Base-by-base conservation (phyloP, 1,140 invertebrate species). In the Drosophila arawakana region DNA sequence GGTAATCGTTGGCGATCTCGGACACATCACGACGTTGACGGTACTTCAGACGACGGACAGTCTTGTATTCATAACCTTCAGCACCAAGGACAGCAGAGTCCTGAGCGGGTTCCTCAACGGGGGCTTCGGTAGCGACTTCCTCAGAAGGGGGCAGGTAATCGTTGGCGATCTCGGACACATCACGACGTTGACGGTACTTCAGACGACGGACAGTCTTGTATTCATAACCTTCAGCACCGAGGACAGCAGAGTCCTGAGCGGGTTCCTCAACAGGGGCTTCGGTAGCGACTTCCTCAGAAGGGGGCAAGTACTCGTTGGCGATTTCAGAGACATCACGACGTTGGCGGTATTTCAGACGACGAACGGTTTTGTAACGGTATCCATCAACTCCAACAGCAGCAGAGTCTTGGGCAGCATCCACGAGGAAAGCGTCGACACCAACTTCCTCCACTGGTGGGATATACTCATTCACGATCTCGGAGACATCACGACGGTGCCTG, bases 401-500 rank as follows among this genome's bases (percentile, higher is more conserved):
- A 10, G 84, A 69, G 65, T 88, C 83, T 73, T 82, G 83, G 57
- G 67, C 73, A 15, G 67, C 21, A 7, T 81, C 58, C 58, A 18
- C 68, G n/a, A 71, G 37, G 2, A 59, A 44, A n/a, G 46, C 69
- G 25, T 74, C 73, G 44, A 61, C 43, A 7, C 18, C 72, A 80
- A 76, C 77, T 79, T 74, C 84, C 52, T 85, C 82, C 30, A 52
- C 35, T 11, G 89, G 88, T 41, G 89, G 83, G 47, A 91, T 60
- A 57, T 91, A 91, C 62, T 89, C 89, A 70, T 72, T 78, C 39
- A 68, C 78, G 69, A 86, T 69, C 47, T 90, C 86, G 21, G 81
- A 78, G 60, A 91, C 88, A 76, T 91, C 88, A 41, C 88, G 84
- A 91, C 88, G 88, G 73, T 91, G 88, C 78, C 88, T 83, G 77